phyloP scores from a whole-genome alignment of 2,888 invertebrate genomes.

The Drosophila anomelani region DNA sequence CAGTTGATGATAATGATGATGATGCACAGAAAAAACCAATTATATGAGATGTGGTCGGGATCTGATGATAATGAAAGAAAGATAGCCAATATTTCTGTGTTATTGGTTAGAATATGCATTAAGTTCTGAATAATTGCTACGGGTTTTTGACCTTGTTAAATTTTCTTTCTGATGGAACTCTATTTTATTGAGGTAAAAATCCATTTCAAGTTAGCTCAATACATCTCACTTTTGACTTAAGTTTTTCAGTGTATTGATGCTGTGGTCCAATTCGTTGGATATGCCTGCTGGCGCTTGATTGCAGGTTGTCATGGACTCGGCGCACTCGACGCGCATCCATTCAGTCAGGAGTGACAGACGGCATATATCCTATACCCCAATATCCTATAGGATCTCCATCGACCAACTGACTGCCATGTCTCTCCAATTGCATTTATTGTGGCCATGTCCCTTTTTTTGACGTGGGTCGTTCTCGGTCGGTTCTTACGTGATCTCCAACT shows the following conservation, averaged over 20 bases:
- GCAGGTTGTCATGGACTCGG: slow-evolving; percentile 74
- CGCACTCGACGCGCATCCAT: slow-evolving; percentile 49
- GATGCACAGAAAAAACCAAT: slow-evolving; percentile 38
- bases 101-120: neutral
- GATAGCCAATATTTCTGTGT: neutral
- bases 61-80: neutral
- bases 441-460: slow-evolving; percentile 58
- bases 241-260: slow-evolving; percentile 13
- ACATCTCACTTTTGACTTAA: neutral
- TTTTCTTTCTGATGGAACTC: too few relatives aligned
- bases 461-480: slow-evolving; percentile 67
- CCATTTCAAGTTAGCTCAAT: too few relatives aligned
- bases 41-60: slow-evolving; percentile 12
- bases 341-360: slow-evolving; percentile 59
- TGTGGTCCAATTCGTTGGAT: slow-evolving; percentile 36
- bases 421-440: slow-evolving; percentile 59
- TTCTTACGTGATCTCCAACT: slow-evolving; percentile 47
- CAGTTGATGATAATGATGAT: slow-evolving; percentile 41
- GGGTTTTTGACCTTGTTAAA: too few relatives aligned
- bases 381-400: slow-evolving; percentile 25
- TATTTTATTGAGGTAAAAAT: neutral
- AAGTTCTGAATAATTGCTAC: neutral
- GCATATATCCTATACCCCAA: slow-evolving; percentile 34
- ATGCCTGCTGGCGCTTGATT: slow-evolving; percentile 66
- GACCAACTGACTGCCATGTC: slow-evolving; percentile 33